A percentile compares a stretch with the other conserved stretches of the same genome.
Conservation (phyloP, 53 echinoderm and acorn worm genomes). For the Astropecten irregularis region DNA sequence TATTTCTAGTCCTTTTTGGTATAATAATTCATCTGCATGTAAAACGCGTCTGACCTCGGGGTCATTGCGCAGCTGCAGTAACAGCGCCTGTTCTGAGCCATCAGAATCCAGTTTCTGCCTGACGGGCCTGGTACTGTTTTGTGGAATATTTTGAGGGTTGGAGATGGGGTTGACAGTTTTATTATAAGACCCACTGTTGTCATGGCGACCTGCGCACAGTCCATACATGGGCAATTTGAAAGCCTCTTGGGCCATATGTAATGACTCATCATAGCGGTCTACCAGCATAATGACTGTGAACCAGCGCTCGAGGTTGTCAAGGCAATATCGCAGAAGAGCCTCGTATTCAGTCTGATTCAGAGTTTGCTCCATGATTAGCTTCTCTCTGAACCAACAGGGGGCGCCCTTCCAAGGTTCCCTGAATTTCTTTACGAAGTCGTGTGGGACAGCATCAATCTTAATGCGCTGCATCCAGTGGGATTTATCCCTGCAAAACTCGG, state of each 20-base stretch:
- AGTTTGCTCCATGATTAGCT: slow-evolving; percentile 75
- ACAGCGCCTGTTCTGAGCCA: slow-evolving; percentile 27
- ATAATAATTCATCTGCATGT: slow-evolving; percentile 44
- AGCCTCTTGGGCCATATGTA: slow-evolving; percentile 79
- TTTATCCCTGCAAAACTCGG: slow-evolving; percentile 75
- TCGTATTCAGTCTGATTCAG: slow-evolving; percentile 51
- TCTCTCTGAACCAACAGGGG: slow-evolving; percentile 96
- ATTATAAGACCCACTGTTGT: slow-evolving; percentile 25
- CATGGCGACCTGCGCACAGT: slow-evolving; percentile 63
- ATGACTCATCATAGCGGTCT: slow-evolving; percentile 79
- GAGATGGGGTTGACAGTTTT: neutral
- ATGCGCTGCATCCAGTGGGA: slow-evolving; percentile 57
- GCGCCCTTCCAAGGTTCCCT: neutral
- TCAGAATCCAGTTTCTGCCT: slow-evolving; percentile 18
- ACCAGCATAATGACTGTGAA: slow-evolving; percentile 85
- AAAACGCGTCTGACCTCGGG: slow-evolving; percentile 56
- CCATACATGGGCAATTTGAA: slow-evolving; percentile 80
- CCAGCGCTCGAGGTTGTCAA: slow-evolving; percentile 83
- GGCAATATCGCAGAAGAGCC: slow-evolving; percentile 55
- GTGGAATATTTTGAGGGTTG: neutral
- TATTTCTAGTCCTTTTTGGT: slow-evolving; percentile 59
- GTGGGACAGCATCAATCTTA: slow-evolving; percentile 67
- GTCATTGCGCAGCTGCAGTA: slow-evolving; percentile 62
- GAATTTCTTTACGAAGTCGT: slow-evolving; percentile 51
- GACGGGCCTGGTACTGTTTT: slow-evolving; percentile 21